Evolutionary conservation across 2,888 invertebrate genomes (phyloP).

Genomic region (Cenopis cana): DNA sequence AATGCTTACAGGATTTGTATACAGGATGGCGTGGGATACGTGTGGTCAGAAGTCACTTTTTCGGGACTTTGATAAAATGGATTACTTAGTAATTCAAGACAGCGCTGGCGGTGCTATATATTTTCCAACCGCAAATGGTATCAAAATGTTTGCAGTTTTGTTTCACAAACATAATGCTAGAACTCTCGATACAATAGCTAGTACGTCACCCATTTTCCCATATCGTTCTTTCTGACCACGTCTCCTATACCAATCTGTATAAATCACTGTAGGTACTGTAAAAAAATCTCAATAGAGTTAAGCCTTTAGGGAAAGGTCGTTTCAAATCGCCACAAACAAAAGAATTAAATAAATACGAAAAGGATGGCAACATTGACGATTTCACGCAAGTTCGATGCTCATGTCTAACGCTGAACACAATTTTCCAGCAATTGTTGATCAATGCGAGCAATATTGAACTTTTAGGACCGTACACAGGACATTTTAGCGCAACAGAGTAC

Average conservation of each 20-base stretch:
- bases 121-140: neutral
- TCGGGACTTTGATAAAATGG: neutral
- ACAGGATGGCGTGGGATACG: conserved; percentile 11
- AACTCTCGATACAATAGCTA: neutral
- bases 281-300: conserved; percentile 28
- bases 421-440: conserved; percentile 62
- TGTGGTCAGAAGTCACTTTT: neutral
- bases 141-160: neutral
- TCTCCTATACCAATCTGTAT: neutral
- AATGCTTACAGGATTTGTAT: conserved; percentile 42
- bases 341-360: conserved; percentile 41
- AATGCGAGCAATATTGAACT: conserved; percentile 48
- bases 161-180: neutral
- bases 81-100: neutral
- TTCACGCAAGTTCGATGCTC: conserved; percentile 45
- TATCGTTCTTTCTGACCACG: neutral
- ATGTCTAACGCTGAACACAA: conserved; percentile 54
- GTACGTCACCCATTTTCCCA: neutral
- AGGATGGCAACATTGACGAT: conserved; percentile 47
- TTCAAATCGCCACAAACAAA: conserved; percentile 35
- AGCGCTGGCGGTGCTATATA: neutral
- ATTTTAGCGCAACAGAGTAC: conserved; percentile 50
- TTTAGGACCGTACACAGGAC: conserved; percentile 44
- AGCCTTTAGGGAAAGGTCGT: conserved; percentile 6
- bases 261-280: conserved; percentile 9